phyloP scores from a whole-genome alignment of 2,113 vertebrate species.

The Tringa solitaria region DNA sequence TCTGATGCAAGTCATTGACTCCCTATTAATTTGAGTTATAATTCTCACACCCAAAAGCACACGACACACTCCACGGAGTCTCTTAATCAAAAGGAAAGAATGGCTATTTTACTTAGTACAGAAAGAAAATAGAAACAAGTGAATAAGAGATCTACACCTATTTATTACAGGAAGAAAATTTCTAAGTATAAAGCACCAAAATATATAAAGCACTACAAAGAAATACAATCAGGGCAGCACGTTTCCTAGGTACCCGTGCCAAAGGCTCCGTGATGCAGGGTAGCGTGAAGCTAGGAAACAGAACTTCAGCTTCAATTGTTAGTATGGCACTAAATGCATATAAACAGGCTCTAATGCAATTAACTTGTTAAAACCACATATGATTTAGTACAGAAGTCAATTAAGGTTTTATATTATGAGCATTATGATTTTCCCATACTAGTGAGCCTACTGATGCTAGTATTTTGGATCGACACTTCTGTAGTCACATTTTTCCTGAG shows the following conservation, averaged over 20 bases:
- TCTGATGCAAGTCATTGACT: background rate
- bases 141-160: background rate
- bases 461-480: background rate
- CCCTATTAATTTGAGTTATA: background rate
- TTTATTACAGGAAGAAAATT: background rate
- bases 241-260: background rate
- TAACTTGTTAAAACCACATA: background rate
- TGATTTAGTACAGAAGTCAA: background rate
- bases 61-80: background rate
- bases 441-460: background rate
- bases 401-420: background rate
- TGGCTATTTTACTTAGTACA: background rate
- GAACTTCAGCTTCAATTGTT: background rate
- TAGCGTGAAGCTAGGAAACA: background rate
- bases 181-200: background rate
- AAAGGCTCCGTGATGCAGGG: background rate
- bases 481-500: background rate
- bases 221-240: rapidly evolving
- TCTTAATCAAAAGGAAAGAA: background rate
- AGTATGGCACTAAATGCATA: background rate
- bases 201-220: background rate
- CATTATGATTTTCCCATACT: background rate
- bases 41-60: background rate
- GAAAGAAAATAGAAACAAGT: background rate
- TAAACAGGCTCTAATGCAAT: background rate